phyloP scores from a whole-genome alignment of 2,888 invertebrate genomes.

The Rapana venosa region DNA sequence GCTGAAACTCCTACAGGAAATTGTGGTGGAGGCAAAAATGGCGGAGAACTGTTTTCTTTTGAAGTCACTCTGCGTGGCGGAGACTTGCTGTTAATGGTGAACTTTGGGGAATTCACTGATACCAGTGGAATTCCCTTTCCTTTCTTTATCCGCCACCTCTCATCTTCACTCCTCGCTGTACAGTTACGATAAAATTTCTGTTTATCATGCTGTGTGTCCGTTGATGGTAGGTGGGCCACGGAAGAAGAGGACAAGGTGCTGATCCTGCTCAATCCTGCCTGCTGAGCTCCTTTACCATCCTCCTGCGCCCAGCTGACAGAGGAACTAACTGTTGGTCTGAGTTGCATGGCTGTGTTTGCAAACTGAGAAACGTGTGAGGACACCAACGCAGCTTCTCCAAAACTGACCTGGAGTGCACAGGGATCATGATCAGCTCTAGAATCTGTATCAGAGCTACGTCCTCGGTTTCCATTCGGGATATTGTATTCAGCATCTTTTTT shows the following conservation, averaged over 20 bases:
- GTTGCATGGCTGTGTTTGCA: neutral
- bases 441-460: neutral
- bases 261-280: conserved; percentile 38
- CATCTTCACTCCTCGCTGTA: conserved; percentile 29
- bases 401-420: neutral
- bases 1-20: conserved; percentile 54
- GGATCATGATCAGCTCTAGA: neutral
- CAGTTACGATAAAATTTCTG: conserved; percentile 37
- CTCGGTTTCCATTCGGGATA: neutral
- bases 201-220: conserved; percentile 11
- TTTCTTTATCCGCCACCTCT: conserved; percentile 34
- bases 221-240: conserved; percentile 11
- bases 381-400: conserved; percentile 2
- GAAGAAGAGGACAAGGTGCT: conserved; percentile 47
- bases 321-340: neutral
- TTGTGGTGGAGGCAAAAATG: conserved; percentile 27
- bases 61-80: conserved; percentile 13
- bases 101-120: conserved; percentile 7
- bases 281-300: conserved; percentile 35
- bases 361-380: conserved; percentile 22
- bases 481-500: neutral
- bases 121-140: conserved; percentile 9
- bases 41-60: neutral
- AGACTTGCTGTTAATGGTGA: conserved; percentile 20
- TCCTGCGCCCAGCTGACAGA: conserved; percentile 23